These are phyloP conservation scores for Odocoileus virginianus DNA, from an alignment of 2,113 vertebrate species.

Conservation along the genomic window DNA sequence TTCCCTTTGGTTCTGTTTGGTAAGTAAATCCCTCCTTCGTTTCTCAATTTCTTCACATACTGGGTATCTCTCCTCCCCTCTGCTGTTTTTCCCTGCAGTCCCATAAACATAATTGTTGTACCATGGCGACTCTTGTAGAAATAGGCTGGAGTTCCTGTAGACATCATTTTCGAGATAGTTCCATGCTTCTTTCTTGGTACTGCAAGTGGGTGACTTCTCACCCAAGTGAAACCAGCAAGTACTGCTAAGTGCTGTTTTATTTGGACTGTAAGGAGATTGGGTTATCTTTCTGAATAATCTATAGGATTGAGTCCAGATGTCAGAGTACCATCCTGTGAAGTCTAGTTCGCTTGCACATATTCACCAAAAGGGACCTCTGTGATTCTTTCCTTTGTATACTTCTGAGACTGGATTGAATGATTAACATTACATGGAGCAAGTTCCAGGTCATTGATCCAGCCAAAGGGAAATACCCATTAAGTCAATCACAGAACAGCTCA, in stretches of 20 bases:
- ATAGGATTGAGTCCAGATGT: not conserved
- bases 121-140: not conserved
- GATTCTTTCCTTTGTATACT: not conserved
- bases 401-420: not conserved
- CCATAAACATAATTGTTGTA: not conserved
- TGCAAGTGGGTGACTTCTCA: not conserved
- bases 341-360: not conserved
- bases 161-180: slow-evolving; percentile 4
- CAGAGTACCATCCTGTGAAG: not conserved
- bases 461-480: not conserved
- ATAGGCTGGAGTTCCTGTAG: not conserved
- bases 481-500: not conserved
- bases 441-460: not conserved
- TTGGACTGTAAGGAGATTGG: not conserved
- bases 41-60: not conserved
- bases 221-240: not conserved
- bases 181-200: not conserved
- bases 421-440: not conserved
- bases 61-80: not conserved
- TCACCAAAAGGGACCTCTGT: not conserved
- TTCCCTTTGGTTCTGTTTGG: not conserved
- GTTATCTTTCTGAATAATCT: not conserved
- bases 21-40: slow-evolving; percentile 1
- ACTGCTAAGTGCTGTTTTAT: not conserved
- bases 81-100: not conserved